Conservation (phyloP, 2,888 invertebrate genomes). For the Spodoptera littoralis region DNA sequence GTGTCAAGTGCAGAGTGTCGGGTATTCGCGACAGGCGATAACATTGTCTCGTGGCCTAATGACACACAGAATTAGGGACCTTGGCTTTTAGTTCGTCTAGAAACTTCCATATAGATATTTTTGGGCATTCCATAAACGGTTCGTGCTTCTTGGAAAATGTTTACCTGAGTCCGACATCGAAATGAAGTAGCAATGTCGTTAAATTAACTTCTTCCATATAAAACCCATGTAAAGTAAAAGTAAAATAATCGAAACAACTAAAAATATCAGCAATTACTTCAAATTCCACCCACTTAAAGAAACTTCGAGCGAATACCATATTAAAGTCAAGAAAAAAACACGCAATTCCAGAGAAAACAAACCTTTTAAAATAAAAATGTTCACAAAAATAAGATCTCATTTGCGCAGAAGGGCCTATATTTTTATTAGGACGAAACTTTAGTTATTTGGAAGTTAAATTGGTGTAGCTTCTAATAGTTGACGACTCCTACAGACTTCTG, state of each 20-base stretch:
- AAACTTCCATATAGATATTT: background rate
- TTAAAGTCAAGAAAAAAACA: slow-evolving; percentile 18
- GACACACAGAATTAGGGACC: slow-evolving; percentile 28
- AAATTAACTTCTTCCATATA: too few species aligned
- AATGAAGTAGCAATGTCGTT: background rate
- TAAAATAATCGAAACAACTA: slow-evolving; percentile 1
- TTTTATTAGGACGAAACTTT: slow-evolving; percentile 67
- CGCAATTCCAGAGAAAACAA: slow-evolving; percentile 27
- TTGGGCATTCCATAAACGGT: background rate
- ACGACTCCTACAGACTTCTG: slow-evolving; percentile 60
- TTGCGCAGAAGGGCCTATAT: slow-evolving; percentile 44
- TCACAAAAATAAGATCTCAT: slow-evolving; percentile 40
- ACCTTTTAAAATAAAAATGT: slow-evolving; percentile 31
- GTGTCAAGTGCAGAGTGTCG: slow-evolving; percentile 66
- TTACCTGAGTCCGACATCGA: background rate
- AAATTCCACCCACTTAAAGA: slow-evolving; percentile 10
- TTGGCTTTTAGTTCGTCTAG: slow-evolving; percentile 14
- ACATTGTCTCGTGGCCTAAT: slow-evolving; percentile 48
- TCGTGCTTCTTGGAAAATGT: background rate
- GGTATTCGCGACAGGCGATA: slow-evolving; percentile 35
- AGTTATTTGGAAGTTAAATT: slow-evolving; percentile 80
- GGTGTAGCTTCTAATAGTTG: slow-evolving; percentile 69
- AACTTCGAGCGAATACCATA: slow-evolving; percentile 20
- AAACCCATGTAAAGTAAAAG: background rate
- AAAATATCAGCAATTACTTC: slow-evolving; percentile 11